These are phyloP conservation scores for Dendrophyllia cribrosa DNA, from an alignment of 64 coral and sea anemone species.

Conservation along the genomic window DNA sequence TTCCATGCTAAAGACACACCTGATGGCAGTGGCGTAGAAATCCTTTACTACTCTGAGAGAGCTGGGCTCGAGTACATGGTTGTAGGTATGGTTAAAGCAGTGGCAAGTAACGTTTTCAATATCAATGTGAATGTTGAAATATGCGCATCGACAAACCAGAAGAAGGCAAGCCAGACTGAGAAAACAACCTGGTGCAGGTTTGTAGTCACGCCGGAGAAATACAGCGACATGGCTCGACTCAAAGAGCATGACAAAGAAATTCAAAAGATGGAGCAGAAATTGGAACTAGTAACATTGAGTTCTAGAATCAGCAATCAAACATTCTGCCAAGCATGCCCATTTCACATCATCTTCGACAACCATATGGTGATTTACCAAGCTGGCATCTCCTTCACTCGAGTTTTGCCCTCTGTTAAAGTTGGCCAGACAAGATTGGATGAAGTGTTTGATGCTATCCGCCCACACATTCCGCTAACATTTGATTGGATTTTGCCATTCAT, in stretches of 20 bases:
- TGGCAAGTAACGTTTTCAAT: constrained; percentile 78
- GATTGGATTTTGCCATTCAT: constrained; percentile 82
- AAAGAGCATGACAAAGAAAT: constrained; percentile 48
- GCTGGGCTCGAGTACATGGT: constrained; percentile 91
- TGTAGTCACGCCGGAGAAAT: constrained; percentile 56
- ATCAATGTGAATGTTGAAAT: constrained; percentile 75
- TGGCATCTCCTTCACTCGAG: constrained; percentile 82
- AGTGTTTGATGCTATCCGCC: constrained; percentile 88
- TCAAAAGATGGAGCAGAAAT: constrained; percentile 70
- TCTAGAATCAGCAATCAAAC: constrained; percentile 80
- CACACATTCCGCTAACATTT: constrained; percentile 83
- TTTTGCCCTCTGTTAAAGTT: constrained; percentile 85
- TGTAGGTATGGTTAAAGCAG: constrained; percentile 89
- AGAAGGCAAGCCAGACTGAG: constrained; percentile 62
- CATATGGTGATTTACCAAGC: constrained; percentile 98
- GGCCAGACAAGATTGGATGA: constrained; percentile 76
- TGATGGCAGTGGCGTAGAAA: constrained; percentile 59
- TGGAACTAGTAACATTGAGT: constrained; percentile 75
- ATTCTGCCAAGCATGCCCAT: constrained; percentile 96
- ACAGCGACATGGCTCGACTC: constrained; percentile 34
- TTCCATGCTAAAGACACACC: constrained; percentile 89
- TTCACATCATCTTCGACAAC: constrained; percentile 92
- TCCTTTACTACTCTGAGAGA: constrained; percentile 91
- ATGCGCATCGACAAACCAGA: constrained; percentile 30
- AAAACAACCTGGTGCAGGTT: constrained; percentile 88